Evolutionary conservation across 2,888 invertebrate genomes (phyloP), one percentile per base, ranked within the genome.

Genomic region (Agrotis puta): DNA sequence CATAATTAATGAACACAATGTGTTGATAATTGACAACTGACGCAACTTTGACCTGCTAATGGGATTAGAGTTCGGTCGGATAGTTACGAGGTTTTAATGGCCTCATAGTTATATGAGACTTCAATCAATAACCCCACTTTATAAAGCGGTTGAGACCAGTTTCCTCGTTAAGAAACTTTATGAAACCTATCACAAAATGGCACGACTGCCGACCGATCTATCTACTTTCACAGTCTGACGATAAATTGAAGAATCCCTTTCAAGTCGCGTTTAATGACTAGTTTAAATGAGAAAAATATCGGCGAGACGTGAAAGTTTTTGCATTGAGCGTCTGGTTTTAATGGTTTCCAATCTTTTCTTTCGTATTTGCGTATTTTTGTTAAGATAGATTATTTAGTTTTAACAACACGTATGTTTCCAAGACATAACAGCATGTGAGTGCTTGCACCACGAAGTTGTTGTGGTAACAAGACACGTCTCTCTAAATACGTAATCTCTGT

Each of bases 131-230:
- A 65, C 68, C 62, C 62, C 62, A 64, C 56, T 79, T 78, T 82
- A 79, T 83, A 77, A 78, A 85, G 77, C 70, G 67, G 68, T 77
- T 69, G 68, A 59, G 64, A 57, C 67, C 79, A 84, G 82, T 84
- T 83, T 70, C 68, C 79, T 84, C 79, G 82, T 85, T 84, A 83
- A 64, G 76, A 79, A 88, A 87, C 83, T 85, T 79, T 70, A 76
- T 82, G 74, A 82, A 84, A 78, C 70, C 75, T 81, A 84, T 86
- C 84, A 71, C 65, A 61, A 59, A 71, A 73, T 64, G 69, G 78
- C 80, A 85, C 77, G 64, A 54, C 62, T 71, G 64, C 53, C 58
- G 50, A 47, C 39, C 62, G 24, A 63, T 74, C 51, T 69, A 39
- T 71, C 54, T 58, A 13, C 61, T 39, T 61, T 66, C 63, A 57